A percentile compares a stretch with the other conserved stretches of the same genome.
These are phyloP conservation scores for Grallaria varia DNA, from an alignment of 2,113 vertebrate genomes.

Conservation along the genomic window DNA sequence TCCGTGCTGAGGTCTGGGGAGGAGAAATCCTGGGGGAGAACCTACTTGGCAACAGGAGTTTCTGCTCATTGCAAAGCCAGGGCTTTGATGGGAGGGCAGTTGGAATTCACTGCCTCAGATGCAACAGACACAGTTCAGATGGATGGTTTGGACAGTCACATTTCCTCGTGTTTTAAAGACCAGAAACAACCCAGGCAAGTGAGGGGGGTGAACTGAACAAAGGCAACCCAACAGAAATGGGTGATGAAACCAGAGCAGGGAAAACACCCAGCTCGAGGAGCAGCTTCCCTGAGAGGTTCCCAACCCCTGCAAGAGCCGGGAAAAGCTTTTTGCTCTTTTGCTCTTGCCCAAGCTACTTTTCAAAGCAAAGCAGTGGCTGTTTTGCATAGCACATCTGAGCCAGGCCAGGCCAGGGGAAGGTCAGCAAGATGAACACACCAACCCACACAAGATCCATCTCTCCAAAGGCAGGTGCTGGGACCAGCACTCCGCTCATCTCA, in stretches of 20 bases:
- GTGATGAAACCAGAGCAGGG: background rate
- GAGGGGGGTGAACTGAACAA: background rate
- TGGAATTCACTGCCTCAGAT: background rate
- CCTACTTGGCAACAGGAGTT: background rate
- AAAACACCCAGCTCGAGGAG: background rate
- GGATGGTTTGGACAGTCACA: background rate
- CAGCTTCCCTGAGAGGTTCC: background rate
- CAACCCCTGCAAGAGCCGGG: background rate
- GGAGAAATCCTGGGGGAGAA: background rate
- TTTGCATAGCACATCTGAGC: background rate
- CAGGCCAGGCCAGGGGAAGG: background rate
- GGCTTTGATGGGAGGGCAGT: background rate
- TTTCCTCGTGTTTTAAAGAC: background rate
- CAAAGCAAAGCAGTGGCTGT: background rate
- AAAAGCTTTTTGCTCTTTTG: background rate
- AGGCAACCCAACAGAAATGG: background rate
- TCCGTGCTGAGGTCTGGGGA: background rate
- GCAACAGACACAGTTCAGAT: background rate
- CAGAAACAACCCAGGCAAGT: background rate
- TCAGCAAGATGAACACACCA: background rate
- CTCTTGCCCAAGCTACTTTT: background rate
- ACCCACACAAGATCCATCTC: background rate
- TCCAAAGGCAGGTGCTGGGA: background rate
- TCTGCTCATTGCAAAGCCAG: background rate
- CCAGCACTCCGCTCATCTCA: background rate